Conservation (phyloP, 2,797 vertebrate genomes). For the Chrysocyon brachyurus region DNA sequence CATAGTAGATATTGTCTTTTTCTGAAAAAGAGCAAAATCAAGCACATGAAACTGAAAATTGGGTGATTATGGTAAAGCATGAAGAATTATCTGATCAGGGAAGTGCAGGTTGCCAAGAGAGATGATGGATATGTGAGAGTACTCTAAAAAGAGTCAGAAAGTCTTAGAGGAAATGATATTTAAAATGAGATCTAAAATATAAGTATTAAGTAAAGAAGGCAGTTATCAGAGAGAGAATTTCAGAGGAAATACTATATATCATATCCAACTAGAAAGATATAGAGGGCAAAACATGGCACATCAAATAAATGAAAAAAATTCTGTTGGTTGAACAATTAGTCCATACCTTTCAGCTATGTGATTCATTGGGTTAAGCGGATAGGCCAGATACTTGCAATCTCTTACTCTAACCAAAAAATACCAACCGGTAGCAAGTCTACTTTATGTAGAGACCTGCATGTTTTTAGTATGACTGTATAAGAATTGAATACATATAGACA, state of each 20-base stretch:
- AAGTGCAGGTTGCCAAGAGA: background rate
- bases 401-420: background rate
- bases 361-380: background rate
- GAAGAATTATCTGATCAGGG: constrained; percentile 50
- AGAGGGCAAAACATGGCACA: background rate
- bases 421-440: background rate
- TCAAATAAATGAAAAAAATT: background rate
- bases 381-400: background rate
- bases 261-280: background rate
- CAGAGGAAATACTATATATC: background rate
- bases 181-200: constrained; percentile 46
- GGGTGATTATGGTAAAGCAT: constrained; percentile 48
- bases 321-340: background rate
- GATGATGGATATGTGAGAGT: background rate
- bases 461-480: background rate
- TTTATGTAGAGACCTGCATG: background rate
- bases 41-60: constrained; percentile 58
- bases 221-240: constrained; percentile 2
- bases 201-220: background rate
- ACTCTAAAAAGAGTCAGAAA: constrained; percentile 28
- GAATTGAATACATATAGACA: background rate
- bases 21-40: background rate
- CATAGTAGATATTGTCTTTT: background rate
- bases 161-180: background rate
- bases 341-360: background rate